A percentile compares a stretch with the other conserved stretches of the same genome.
Evolutionary conservation across 2,797 vertebrate species (phyloP).

Genomic region (Sebastes hubbsi): DNA sequence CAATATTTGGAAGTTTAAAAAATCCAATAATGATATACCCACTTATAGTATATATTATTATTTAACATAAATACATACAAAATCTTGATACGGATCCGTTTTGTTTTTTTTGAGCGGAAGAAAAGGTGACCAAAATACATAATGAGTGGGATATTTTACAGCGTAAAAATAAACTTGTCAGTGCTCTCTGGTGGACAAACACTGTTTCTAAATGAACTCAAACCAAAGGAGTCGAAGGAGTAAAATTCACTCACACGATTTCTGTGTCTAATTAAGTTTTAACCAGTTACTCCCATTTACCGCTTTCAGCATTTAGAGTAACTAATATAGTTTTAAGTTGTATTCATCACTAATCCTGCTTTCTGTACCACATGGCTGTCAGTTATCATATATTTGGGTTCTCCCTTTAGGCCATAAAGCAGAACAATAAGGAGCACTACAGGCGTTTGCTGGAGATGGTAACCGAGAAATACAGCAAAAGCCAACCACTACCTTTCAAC

Average conservation of each 20-base stretch:
- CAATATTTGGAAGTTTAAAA: neutral
- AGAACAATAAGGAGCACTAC: slow-evolving; percentile 83
- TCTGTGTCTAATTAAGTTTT: neutral
- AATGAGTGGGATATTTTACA: too few species aligned
- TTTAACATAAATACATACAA: neutral
- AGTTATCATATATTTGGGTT: slow-evolving; percentile 2
- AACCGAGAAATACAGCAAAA: slow-evolving; percentile 81
- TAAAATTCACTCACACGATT: neutral
- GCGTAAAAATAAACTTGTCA: too few species aligned
- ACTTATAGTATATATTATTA: neutral
- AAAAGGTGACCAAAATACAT: neutral
- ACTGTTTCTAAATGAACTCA: rapidly evolving
- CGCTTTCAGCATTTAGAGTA: neutral
- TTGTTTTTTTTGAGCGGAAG: neutral
- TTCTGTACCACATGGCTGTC: neutral
- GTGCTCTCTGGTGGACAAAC: too few species aligned
- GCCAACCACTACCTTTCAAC: slow-evolving; percentile 81
- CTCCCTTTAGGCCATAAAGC: slow-evolving; percentile 77
- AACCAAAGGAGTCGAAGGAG: too few species aligned
- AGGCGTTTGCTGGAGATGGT: slow-evolving; percentile 83
- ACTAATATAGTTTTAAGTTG: neutral
- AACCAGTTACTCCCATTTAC: neutral
- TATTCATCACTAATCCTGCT: neutral
- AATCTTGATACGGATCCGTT: rapidly evolving
- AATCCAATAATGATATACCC: neutral